These are phyloP conservation scores for Hydropsyche betteni DNA, from an alignment of 2,888 invertebrate genomes.

Conservation along the genomic window DNA sequence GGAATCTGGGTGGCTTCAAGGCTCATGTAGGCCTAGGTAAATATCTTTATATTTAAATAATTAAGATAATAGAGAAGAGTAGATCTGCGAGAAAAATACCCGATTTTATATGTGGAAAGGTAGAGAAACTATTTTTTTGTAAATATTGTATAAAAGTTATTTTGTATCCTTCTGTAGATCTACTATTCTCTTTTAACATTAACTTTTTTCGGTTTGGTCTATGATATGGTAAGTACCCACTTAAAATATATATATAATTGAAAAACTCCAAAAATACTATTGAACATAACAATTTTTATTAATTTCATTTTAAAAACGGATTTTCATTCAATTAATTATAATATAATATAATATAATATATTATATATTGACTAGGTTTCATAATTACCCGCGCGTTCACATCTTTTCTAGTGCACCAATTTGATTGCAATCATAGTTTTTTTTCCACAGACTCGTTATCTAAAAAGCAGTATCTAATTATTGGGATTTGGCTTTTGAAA, in stretches of 20 bases:
- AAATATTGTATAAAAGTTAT: not conserved
- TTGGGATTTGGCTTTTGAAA: too few species aligned
- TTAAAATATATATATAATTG: too few species aligned
- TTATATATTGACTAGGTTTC: not conserved
- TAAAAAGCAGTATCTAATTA: too few species aligned
- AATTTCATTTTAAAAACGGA: not conserved
- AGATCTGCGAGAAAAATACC: conserved; percentile 18
- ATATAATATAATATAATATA: too few species aligned
- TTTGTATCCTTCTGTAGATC: not conserved
- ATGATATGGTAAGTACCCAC: too few species aligned
- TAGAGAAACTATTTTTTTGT: not conserved
- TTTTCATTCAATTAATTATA: too few species aligned
- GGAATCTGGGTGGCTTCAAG: conserved; percentile 90
- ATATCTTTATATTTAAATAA: conserved; percentile 53
- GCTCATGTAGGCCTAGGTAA: conserved; percentile 91
- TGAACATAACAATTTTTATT: conserved; percentile 1
- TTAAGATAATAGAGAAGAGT: conserved; percentile 20
- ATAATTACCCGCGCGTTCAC: not conserved
- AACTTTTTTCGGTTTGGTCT: too few species aligned
- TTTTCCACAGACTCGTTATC: too few species aligned
- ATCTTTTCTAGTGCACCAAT: too few species aligned
- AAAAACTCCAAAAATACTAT: not conserved
- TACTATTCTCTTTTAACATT: too few species aligned
- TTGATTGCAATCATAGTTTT: too few species aligned
- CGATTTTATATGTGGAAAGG: not conserved